These are phyloP conservation scores for Molanna angustata DNA, from an alignment of 2,888 invertebrate species.

Conservation along the genomic window DNA sequence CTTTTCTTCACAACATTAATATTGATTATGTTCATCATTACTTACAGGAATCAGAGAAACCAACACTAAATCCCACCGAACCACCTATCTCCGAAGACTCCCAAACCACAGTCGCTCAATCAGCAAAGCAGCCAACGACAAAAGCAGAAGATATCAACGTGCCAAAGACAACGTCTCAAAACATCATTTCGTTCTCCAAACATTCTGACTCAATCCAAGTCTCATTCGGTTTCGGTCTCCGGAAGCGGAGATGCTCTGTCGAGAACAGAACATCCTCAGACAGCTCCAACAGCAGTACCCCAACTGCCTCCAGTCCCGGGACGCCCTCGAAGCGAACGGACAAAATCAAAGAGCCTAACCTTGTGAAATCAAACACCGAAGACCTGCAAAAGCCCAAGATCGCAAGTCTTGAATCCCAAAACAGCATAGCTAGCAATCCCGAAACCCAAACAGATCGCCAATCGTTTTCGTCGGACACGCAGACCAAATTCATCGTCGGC, in stretches of 20 bases:
- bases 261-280: slow-evolving; percentile 57
- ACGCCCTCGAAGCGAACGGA: slow-evolving; percentile 43
- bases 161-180: slow-evolving; percentile 36
- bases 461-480: slow-evolving; percentile 6
- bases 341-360: slow-evolving; percentile 11
- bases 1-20: too few relatives aligned
- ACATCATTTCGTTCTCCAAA: slow-evolving; percentile 29
- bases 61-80: slow-evolving; percentile 15
- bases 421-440: slow-evolving; percentile 6
- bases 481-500: slow-evolving; percentile 16
- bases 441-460: slow-evolving; percentile 13
- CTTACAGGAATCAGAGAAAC: slow-evolving; percentile 36
- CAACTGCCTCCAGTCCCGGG: slow-evolving; percentile 57
- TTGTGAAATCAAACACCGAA: slow-evolving; percentile 1
- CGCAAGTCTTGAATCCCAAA: slow-evolving; percentile 14
- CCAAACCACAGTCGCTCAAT: background rate
- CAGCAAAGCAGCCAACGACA: slow-evolving; percentile 22
- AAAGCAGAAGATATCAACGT: slow-evolving; percentile 40
- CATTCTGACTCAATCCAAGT: slow-evolving; percentile 30
- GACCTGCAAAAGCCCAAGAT: background rate
- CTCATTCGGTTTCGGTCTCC: slow-evolving; percentile 47
- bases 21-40: slow-evolving; percentile 2
- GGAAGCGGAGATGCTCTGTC: slow-evolving; percentile 60
- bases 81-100: slow-evolving; percentile 16
- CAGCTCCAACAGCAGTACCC: slow-evolving; percentile 59